Evolutionary conservation across 2,888 invertebrate species (phyloP), one percentile per base, ranked within the genome.

Genomic region (Latrodectus hesperus): DNA sequence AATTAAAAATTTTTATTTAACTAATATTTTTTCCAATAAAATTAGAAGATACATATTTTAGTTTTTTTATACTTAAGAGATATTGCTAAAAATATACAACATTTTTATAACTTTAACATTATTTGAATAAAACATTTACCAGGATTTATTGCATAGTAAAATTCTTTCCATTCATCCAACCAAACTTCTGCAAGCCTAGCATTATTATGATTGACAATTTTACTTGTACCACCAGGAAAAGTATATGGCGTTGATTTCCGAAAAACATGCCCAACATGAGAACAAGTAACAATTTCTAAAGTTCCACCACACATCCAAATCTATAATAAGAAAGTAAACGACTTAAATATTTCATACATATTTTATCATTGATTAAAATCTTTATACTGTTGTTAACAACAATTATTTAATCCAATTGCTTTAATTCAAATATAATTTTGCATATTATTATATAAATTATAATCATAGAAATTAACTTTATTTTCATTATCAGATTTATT

Each of bases 101-200:
- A 38, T 38, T 38, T 38, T 38, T 6, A 38, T 1, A 64, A 64
- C 17, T n/a, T 64, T 64, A 64, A 64, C 16, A 10, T n/a, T 26
- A n/a, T 22, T 70, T n/a, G 12, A 16, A 38, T 38, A 72, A 55
- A 49, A 16, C 65, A 67, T 38, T 73, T 91, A 98, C 98, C 98
- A 96, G 98, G 96, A 94, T 97, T 98, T 96, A 98, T 98, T 93
- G 97, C 97, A 95, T 97, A 98, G 95, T 97, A 98, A 95, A 98
- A 98, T 94, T 97, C 97, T 93, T 97, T 96, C 97, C 99, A 99
- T 93, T 99, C 98, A 95, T 99, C 99, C 96, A 99, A 96, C 99
- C 99, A 99, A 92, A 99, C 99, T 93, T 98, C 98, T 91, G 99
- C 99, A 91, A 99, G 98, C 91, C 99, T 95, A 91, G 98, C 98